These are phyloP conservation scores for Venturia canescens DNA, from an alignment of 1,140 invertebrate species.

Conservation along the genomic window DNA sequence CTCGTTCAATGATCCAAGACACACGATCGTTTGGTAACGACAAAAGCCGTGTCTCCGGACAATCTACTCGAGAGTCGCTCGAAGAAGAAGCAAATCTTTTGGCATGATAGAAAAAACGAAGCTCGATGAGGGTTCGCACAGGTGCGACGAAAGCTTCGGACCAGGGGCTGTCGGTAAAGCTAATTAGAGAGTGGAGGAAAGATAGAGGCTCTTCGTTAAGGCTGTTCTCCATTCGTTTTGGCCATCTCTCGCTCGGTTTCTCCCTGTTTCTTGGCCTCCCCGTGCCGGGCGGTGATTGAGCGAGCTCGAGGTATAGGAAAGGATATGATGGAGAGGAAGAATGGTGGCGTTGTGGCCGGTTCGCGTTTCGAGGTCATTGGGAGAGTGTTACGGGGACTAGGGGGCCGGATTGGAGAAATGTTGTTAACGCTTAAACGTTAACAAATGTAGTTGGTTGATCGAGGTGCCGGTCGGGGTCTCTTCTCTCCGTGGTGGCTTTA, in stretches of 20 bases:
- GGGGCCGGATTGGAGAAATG: conserved; percentile 64
- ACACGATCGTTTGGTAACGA: too few relatives aligned
- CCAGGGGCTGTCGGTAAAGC: conserved; percentile 37
- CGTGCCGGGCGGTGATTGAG: conserved; percentile 17
- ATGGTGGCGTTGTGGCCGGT: conserved; percentile 23
- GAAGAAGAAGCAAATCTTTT: not conserved
- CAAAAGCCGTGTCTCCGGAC: too few relatives aligned
- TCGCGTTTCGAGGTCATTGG: conserved; percentile 58
- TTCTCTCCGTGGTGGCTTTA: conserved; percentile 51
- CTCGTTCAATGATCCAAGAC: not conserved
- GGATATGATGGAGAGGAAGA: conserved; percentile 45
- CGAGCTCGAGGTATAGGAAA: not conserved
- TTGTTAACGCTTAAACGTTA: conserved; percentile 75
- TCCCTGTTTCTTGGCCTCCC: conserved; percentile 27
- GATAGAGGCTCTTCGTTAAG: conserved; percentile 51
- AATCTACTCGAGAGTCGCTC: too few relatives aligned
- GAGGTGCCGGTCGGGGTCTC: conserved; percentile 54
- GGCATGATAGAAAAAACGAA: not conserved
- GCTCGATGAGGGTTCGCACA: conserved; percentile 42
- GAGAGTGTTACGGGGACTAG: not conserved
- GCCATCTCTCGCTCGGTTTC: conserved; percentile 38
- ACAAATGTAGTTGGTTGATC: conserved; percentile 72
- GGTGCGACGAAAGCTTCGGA: conserved; percentile 42
- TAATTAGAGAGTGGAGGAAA: conserved; percentile 49
- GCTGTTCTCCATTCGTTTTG: not conserved